These are phyloP conservation scores for Drosophila leontia DNA, from an alignment of 1,140 invertebrate genomes.

Conservation along the genomic window DNA sequence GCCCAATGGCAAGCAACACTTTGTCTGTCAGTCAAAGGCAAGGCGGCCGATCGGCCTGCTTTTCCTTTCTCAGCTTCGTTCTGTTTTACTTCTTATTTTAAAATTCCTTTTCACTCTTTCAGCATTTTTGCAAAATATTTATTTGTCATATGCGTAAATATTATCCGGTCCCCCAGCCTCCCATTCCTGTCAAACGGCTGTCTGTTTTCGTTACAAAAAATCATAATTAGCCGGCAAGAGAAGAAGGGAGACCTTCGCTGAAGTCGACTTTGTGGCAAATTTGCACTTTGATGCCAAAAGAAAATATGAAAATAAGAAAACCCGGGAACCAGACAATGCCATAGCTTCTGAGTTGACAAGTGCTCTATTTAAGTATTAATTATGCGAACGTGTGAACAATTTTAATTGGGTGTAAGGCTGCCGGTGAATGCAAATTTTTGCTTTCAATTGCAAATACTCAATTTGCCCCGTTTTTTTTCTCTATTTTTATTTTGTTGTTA, in stretches of 20 bases:
- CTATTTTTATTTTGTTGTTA: neutral
- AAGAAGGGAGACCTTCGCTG: slow-evolving; percentile 56
- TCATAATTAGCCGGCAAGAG: slow-evolving; percentile 69
- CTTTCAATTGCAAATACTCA: slow-evolving; percentile 63
- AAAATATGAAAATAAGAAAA: neutral
- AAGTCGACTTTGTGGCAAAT: slow-evolving; percentile 57
- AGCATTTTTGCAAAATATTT: slow-evolving; percentile 72
- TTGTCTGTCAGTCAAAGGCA: slow-evolving; percentile 64
- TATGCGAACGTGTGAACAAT: slow-evolving; percentile 83
- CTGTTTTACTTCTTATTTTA: neutral
- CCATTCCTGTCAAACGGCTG: slow-evolving; percentile 73
- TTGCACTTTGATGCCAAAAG: slow-evolving; percentile 54
- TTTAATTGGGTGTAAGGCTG: slow-evolving; percentile 81
- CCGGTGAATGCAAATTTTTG: slow-evolving; percentile 73
- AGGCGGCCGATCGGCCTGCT: slow-evolving; percentile 28
- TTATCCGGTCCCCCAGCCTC: slow-evolving; percentile 30
- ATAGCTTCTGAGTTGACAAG: slow-evolving; percentile 59
- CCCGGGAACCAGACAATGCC: slow-evolving; percentile 28
- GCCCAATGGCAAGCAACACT: slow-evolving; percentile 75
- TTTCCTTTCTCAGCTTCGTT: slow-evolving; percentile 15
- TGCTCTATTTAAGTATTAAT: slow-evolving; percentile 81
- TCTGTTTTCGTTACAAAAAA: slow-evolving; percentile 55
- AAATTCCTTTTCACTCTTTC: neutral
- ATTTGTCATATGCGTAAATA: slow-evolving; percentile 70
- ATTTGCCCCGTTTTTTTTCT: slow-evolving; percentile 17